Conservation (phyloP, 2,113 vertebrate genomes). For the Megaceryle torquata region DNA sequence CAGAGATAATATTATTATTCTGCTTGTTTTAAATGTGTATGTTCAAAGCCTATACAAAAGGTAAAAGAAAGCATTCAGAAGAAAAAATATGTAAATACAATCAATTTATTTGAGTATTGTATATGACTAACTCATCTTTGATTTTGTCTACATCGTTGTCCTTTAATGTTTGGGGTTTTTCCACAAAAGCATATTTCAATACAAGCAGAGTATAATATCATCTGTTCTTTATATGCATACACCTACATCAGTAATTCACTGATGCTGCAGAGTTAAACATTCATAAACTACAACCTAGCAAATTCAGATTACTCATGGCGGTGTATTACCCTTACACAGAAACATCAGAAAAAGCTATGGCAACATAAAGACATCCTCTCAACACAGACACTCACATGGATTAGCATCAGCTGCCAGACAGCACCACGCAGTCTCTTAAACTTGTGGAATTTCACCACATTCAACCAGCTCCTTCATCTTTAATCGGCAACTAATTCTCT, state of each 20-base stretch:
- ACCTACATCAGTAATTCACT: neutral
- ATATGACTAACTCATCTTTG: neutral
- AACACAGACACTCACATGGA: neutral
- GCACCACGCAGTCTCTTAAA: neutral
- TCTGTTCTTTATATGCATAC: neutral
- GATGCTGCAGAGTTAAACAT: neutral
- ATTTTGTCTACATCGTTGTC: neutral
- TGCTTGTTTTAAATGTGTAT: neutral
- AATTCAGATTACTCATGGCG: neutral
- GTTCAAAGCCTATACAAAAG: neutral
- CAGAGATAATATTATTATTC: neutral
- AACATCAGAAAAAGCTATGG: neutral
- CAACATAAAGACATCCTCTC: neutral
- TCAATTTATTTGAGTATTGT: neutral
- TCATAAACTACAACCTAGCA: neutral
- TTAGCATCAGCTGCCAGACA: neutral
- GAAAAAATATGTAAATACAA: neutral
- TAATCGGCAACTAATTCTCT: neutral
- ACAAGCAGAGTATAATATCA: neutral
- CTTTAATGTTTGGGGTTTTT: rapidly evolving
- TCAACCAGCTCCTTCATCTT: neutral
- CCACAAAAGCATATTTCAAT: neutral
- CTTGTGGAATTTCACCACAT: neutral
- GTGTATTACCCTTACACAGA: neutral
- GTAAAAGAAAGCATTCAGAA: neutral